A percentile compares a stretch with the other conserved stretches of the same genome.
Evolutionary conservation across 1,140 invertebrate species (phyloP).

Genomic region (Dermatophagoides farinae): DNA sequence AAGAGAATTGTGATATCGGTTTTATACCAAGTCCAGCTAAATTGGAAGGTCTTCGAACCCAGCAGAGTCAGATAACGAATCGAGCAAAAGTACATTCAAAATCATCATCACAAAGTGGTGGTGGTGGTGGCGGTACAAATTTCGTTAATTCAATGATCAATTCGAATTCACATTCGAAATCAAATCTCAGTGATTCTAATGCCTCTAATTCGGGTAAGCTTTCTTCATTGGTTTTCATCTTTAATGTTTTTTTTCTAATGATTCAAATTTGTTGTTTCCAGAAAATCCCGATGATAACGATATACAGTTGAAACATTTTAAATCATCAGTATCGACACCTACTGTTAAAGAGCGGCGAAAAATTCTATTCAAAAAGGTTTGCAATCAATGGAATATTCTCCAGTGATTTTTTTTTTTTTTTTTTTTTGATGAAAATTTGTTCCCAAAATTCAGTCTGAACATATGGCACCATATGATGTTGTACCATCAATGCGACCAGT

Average conservation of each 20-base stretch:
- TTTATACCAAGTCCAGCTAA: conserved; percentile 98
- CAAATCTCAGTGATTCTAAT: conserved; percentile 78
- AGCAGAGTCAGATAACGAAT: conserved; percentile 37
- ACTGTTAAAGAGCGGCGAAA: conserved; percentile 92
- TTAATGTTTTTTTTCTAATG: too few species aligned
- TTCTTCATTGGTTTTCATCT: not conserved
- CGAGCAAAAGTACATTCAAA: conserved; percentile 20
- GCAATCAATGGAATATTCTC: conserved; percentile 13
- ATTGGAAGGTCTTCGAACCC: conserved; percentile 76
- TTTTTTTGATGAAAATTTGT: not conserved
- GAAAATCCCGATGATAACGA: conserved; percentile 36
- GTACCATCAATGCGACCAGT: conserved; percentile 99
- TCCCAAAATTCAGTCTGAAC: conserved; percentile 81
- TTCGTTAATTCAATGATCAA: conserved; percentile 37
- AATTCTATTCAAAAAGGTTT: conserved; percentile 84
- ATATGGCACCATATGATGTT: conserved; percentile 93
- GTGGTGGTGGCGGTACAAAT: conserved; percentile 48
- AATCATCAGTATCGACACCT: conserved; percentile 54
- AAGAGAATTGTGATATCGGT: conserved; percentile 85
- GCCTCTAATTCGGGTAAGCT: conserved; percentile 85
- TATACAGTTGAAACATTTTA: conserved; percentile 35
- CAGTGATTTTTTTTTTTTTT: not conserved
- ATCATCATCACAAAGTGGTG: conserved; percentile 8
- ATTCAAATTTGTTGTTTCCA: too few species aligned
- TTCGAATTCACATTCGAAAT: conserved; percentile 21